Evolutionary conservation across 2,888 invertebrate species (phyloP).

Genomic region (Acleris literana): DNA sequence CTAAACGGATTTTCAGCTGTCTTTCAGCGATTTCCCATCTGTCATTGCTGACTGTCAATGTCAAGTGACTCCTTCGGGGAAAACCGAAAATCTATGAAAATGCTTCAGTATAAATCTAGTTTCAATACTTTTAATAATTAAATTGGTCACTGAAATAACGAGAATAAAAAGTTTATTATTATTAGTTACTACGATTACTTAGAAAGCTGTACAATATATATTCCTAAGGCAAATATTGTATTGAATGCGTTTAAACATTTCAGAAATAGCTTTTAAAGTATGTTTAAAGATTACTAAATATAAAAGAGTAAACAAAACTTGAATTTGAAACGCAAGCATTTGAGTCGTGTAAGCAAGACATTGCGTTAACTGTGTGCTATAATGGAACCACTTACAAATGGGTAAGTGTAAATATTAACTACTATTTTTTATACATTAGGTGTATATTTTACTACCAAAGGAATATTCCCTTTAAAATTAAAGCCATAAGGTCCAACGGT

Average conservation of each 20-base stretch:
- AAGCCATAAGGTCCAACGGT: too few relatives aligned
- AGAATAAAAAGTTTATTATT: neutral
- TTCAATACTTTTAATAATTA: neutral
- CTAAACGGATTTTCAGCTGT: slow-evolving; percentile 11
- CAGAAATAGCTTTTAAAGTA: neutral
- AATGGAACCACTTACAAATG: slow-evolving; percentile 54
- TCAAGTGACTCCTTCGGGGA: neutral
- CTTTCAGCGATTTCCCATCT: neutral
- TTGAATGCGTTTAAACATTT: too few relatives aligned
- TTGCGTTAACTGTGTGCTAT: slow-evolving; percentile 39
- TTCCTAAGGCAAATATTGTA: too few relatives aligned
- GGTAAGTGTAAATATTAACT: slow-evolving; percentile 48
- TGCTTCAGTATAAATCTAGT: neutral
- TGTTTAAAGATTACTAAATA: slow-evolving; percentile 9
- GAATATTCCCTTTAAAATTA: too few relatives aligned
- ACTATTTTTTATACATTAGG: neutral
- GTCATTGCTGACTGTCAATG: slow-evolving; percentile 22
- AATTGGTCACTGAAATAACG: neutral
- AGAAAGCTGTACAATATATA: neutral
- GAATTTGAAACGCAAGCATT: slow-evolving; percentile 39
- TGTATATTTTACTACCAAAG: neutral
- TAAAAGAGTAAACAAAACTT: slow-evolving; percentile 57
- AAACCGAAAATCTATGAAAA: slow-evolving; percentile 28
- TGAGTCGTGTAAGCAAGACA: slow-evolving; percentile 4
- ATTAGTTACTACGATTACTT: neutral